Percentiles rank a stretch among this genome's conserved stretches.
Evolutionary conservation across 2,113 vertebrate genomes (phyloP).

Genomic region (Syrrhaptes paradoxus): DNA sequence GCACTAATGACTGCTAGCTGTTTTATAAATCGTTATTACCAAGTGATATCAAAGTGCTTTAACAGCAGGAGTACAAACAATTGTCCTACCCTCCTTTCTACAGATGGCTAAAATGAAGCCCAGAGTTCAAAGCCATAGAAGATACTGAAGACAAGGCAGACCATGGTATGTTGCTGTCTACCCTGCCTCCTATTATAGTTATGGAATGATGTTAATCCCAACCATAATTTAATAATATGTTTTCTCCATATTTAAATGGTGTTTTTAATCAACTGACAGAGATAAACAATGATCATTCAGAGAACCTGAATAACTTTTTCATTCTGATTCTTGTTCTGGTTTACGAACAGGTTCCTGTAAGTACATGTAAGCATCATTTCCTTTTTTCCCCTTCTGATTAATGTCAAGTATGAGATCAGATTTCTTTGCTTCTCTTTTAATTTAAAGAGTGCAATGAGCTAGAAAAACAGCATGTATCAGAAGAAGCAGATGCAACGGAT

Average conservation of each 20-base stretch:
- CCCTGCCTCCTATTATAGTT: not conserved
- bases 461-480: constrained; percentile 33
- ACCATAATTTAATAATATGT: not conserved
- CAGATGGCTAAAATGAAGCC: not conserved
- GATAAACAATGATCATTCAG: not conserved
- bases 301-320: not conserved
- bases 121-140: not conserved
- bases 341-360: not conserved
- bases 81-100: not conserved
- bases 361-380: not conserved
- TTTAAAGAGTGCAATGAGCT: constrained; percentile 35
- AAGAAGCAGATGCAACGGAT: constrained; percentile 49
- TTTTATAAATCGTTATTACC: not conserved
- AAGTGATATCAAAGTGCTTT: not conserved
- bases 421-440: constrained; percentile 31
- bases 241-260: not conserved
- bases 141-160: not conserved
- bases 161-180: accelerated
- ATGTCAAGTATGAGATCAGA: not conserved
- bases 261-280: not conserved
- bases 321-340: not conserved
- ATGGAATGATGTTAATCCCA: not conserved
- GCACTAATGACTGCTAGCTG: not conserved
- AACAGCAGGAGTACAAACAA: not conserved
- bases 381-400: not conserved